Evolutionary conservation across 2,888 invertebrate genomes (phyloP).

Genomic region (Hedychridium roseum): DNA sequence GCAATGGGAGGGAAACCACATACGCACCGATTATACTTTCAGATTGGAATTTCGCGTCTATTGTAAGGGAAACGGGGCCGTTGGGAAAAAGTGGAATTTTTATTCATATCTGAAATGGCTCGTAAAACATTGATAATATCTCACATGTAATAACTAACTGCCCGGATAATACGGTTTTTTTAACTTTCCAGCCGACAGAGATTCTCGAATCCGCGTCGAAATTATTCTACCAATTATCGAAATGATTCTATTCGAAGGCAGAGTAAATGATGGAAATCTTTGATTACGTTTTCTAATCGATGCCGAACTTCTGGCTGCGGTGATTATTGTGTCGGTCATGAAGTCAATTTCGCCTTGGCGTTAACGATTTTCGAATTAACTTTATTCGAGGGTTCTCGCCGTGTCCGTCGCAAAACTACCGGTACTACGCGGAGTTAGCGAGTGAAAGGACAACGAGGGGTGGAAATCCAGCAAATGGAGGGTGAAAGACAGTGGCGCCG

Average conservation of each 20-base stretch:
- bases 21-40: constrained; percentile 59
- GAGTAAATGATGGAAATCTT: too few relatives aligned
- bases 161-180: too few relatives aligned
- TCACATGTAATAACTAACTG: constrained; percentile 21
- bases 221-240: too few relatives aligned
- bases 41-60: constrained; percentile 47
- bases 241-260: too few relatives aligned
- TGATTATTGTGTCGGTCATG: too few relatives aligned
- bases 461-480: constrained; percentile 22
- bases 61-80: constrained; percentile 37
- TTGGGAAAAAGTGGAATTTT: constrained; percentile 39
- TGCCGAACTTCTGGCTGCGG: too few relatives aligned
- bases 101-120: constrained; percentile 49
- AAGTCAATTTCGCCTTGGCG: too few relatives aligned
- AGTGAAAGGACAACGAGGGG: constrained; percentile 23
- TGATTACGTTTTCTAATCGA: too few relatives aligned
- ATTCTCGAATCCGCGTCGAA: too few relatives aligned
- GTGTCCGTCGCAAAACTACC: constrained; percentile 7
- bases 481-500: constrained; percentile 17
- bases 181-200: too few relatives aligned
- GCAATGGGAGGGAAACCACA: too few relatives aligned
- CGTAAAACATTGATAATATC: constrained; percentile 54
- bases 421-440: too few relatives aligned
- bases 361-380: constrained; percentile 21
- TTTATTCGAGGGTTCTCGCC: constrained; percentile 7